Conservation (phyloP, 2,113 vertebrate species). For the Thunnus maccoyii region DNA sequence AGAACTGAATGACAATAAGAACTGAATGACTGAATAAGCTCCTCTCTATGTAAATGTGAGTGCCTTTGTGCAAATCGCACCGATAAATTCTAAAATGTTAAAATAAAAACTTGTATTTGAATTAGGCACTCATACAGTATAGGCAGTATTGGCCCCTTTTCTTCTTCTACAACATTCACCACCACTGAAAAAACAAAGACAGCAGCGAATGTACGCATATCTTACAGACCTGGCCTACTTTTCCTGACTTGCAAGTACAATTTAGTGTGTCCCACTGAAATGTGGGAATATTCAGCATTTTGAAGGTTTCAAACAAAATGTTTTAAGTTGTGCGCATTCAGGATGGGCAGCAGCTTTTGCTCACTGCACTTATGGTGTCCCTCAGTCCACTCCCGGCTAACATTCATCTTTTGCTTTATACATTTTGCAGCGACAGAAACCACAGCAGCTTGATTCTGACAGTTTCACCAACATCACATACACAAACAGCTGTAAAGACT, state of each 20-base stretch:
- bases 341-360: slow-evolving; percentile 38
- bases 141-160: slow-evolving; percentile 74
- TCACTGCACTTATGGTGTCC: not conserved
- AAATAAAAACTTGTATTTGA: slow-evolving; percentile 69
- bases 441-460: slow-evolving; percentile 68
- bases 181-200: slow-evolving; percentile 63
- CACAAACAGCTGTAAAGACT: slow-evolving; percentile 60
- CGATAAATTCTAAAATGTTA: slow-evolving; percentile 49
- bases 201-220: slow-evolving; percentile 57
- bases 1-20: slow-evolving; percentile 41
- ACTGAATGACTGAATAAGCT: slow-evolving; percentile 45
- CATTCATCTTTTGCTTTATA: slow-evolving; percentile 55
- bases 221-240: slow-evolving; percentile 69
- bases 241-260: slow-evolving; percentile 48
- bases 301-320: slow-evolving; percentile 24
- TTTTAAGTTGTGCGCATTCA: slow-evolving; percentile 49
- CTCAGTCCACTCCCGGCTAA: not conserved
- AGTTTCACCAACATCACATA: slow-evolving; percentile 69
- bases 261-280: slow-evolving; percentile 43
- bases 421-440: slow-evolving; percentile 64
- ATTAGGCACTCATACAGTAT: slow-evolving; percentile 81
- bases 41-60: slow-evolving; percentile 41
- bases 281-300: slow-evolving; percentile 40
- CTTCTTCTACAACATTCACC: slow-evolving; percentile 59
- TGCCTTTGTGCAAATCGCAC: slow-evolving; percentile 45